These are phyloP conservation scores for Nothobranchius furzeri DNA, from an alignment of 2,113 vertebrate species.

Conservation along the genomic window DNA sequence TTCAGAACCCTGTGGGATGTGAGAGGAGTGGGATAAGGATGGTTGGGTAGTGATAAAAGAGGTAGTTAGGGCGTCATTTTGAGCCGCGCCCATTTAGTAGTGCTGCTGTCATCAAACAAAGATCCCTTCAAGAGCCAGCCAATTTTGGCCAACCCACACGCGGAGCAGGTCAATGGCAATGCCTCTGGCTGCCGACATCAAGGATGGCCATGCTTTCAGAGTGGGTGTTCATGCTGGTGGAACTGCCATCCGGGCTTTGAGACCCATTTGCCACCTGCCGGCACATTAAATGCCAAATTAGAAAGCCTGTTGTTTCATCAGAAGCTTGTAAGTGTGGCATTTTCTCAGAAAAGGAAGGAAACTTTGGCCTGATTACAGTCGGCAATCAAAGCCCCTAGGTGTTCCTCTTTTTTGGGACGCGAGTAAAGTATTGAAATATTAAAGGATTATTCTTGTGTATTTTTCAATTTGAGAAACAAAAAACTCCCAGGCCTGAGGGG, in stretches of 20 bases:
- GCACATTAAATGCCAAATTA: constrained; percentile 69
- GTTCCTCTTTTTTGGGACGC: constrained; percentile 8
- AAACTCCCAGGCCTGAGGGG: constrained; percentile 19
- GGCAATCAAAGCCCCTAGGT: constrained; percentile 44
- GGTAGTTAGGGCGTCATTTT: constrained; percentile 58
- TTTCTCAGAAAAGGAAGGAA: constrained; percentile 41
- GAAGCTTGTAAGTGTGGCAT: constrained; percentile 27
- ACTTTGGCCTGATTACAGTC: constrained; percentile 39
- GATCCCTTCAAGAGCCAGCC: constrained; percentile 47
- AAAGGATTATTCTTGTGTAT: constrained; percentile 23
- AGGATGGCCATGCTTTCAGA: constrained; percentile 52
- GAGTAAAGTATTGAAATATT: constrained; percentile 35
- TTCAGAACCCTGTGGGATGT: constrained; percentile 30
- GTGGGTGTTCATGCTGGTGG: constrained; percentile 59
- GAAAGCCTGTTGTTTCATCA: constrained; percentile 66
- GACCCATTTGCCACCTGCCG: constrained; percentile 70
- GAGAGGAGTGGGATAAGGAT: constrained; percentile 52
- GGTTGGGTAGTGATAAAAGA: constrained; percentile 67
- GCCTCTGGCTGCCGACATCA: constrained; percentile 51
- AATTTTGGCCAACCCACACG: constrained; percentile 38
- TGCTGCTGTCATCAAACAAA: constrained; percentile 51
- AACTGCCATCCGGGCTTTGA: constrained; percentile 51
- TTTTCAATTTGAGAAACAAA: constrained; percentile 20
- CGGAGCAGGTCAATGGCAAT: constrained; percentile 54
- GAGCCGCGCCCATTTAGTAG: constrained; percentile 45